Conservation (phyloP, 1,140 invertebrate genomes). For the Copidosoma floridanum region DNA sequence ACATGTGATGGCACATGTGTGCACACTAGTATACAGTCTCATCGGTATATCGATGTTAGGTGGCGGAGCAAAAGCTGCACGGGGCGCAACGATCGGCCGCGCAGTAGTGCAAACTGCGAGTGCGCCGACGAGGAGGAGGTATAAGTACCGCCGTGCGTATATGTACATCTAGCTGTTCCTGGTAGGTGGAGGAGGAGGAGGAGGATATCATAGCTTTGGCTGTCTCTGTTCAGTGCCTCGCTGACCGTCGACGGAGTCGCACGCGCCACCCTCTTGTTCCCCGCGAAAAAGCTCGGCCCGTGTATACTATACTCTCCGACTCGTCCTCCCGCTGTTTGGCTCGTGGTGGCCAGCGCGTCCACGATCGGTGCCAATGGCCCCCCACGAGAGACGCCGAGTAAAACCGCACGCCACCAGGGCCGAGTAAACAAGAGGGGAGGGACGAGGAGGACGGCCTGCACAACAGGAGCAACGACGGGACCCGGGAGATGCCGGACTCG, state of each 20-base stretch:
- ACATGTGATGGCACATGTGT: too few species aligned
- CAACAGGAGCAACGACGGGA: too few species aligned
- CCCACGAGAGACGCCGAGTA: background rate
- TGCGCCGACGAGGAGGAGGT: background rate
- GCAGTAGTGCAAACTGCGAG: background rate
- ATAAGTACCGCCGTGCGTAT: too few species aligned
- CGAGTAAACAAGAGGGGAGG: background rate
- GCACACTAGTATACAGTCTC: too few species aligned
- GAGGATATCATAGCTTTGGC: background rate
- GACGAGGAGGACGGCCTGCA: background rate
- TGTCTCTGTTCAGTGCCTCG: constrained; percentile 18
- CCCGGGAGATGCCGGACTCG: constrained; percentile 1
- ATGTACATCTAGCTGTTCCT: too few species aligned
- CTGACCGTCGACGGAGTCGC: constrained; percentile 14
- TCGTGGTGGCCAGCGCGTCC: too few species aligned
- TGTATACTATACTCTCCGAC: too few species aligned
- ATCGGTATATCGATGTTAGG: too few species aligned
- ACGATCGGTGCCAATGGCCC: too few species aligned
- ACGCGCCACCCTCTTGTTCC: background rate
- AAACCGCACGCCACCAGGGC: background rate
- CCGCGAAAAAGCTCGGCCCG: too few species aligned
- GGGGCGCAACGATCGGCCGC: background rate
- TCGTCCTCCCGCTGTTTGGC: too few species aligned
- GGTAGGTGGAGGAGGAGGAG: too few species aligned
- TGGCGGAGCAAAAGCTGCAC: background rate